Percentiles rank a stretch among this genome's conserved stretches.
Evolutionary conservation across 2,888 invertebrate genomes (phyloP).

Genomic region (Drosophila diplacantha): DNA sequence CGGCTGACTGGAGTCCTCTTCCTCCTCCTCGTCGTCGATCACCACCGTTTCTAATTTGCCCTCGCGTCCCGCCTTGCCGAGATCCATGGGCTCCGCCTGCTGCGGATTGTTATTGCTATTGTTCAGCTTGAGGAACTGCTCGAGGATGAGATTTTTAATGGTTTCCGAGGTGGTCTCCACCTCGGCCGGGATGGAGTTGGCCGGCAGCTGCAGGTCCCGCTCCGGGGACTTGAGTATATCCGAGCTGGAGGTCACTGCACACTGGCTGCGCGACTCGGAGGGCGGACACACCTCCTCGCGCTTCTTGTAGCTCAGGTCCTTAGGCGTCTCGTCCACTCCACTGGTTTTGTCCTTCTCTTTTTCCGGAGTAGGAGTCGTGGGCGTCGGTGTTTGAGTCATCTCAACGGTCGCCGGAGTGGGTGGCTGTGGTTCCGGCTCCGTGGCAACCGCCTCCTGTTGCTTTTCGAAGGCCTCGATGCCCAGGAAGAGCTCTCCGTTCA

Average conservation of each 20-base stretch:
- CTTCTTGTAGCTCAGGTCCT: constrained; percentile 81
- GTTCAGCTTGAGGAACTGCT: constrained; percentile 73
- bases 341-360: constrained; percentile 80
- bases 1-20: constrained; percentile 74
- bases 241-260: constrained; percentile 84
- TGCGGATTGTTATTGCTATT: constrained; percentile 45
- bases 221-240: constrained; percentile 83
- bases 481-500: constrained; percentile 75
- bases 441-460: constrained; percentile 43
- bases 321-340: constrained; percentile 80
- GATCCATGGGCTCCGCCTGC: constrained; percentile 84
- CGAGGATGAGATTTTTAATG: constrained; percentile 72
- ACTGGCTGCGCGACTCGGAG: constrained; percentile 71
- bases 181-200: constrained; percentile 56
- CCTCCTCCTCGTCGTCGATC: constrained; percentile 68
- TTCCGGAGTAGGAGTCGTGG: constrained; percentile 43
- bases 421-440: constrained; percentile 18
- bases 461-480: constrained; percentile 66
- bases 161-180: constrained; percentile 84
- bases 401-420: constrained; percentile 36
- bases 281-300: constrained; percentile 75
- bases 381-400: constrained; percentile 53
- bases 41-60: constrained; percentile 79
- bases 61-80: constrained; percentile 78
- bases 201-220: constrained; percentile 81